These are phyloP conservation scores for Gadus macrocephalus DNA, from an alignment of 2,113 vertebrate genomes.

Conservation along the genomic window DNA sequence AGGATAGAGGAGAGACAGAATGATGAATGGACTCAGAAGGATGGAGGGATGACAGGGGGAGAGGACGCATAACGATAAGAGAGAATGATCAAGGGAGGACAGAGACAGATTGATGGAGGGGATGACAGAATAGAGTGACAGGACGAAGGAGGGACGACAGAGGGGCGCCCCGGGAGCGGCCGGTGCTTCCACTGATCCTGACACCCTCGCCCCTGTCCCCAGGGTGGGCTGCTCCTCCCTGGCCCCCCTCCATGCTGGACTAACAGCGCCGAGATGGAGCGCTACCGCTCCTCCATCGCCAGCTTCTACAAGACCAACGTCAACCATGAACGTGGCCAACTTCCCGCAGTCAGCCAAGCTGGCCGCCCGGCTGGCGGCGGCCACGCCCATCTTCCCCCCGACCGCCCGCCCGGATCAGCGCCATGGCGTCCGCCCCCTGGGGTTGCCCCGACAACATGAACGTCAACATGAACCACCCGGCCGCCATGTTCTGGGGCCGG, in stretches of 20 bases:
- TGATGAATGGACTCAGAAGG: not conserved
- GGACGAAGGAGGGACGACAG: conserved; percentile 35
- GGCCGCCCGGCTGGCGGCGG: conserved; percentile 74
- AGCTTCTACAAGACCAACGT: conserved; percentile 89
- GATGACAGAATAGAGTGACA: conserved; percentile 1
- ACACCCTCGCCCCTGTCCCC: not conserved
- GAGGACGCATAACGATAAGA: not conserved
- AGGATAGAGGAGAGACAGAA: not conserved
- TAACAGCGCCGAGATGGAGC: conserved; percentile 93
- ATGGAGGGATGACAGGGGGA: not conserved
- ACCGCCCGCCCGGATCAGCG: conserved; percentile 76
- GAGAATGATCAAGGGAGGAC: not conserved
- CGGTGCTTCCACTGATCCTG: too few relatives aligned
- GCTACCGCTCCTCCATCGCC: conserved; percentile 89
- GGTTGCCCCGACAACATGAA: conserved; percentile 80
- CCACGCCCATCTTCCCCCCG: conserved; percentile 84
- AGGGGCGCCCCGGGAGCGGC: not conserved
- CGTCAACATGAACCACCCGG: conserved; percentile 61
- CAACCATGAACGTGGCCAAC: conserved; percentile 77
- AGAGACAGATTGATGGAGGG: too few relatives aligned
- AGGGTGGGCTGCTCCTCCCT: conserved; percentile 22
- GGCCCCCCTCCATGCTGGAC: conserved; percentile 77
- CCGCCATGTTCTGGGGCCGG: conserved; percentile 77
- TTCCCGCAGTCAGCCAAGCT: conserved; percentile 90
- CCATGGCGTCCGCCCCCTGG: conserved; percentile 79